Conservation (phyloP, 1,140 invertebrate genomes). For the Megalonaias nervosa region DNA sequence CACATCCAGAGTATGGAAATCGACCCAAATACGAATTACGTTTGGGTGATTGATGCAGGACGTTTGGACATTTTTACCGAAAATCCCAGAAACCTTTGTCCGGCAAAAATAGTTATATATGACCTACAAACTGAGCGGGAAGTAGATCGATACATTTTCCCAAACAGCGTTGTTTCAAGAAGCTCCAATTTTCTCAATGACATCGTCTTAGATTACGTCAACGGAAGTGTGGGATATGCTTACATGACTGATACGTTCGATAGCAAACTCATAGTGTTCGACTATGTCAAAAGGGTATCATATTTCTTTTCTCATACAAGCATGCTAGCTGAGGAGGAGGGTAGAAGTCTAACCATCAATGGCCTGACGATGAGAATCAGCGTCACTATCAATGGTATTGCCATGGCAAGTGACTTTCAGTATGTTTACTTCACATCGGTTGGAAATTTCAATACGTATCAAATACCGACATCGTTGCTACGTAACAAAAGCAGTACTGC, state of each 20-base stretch:
- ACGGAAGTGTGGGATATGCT: conserved; percentile 40
- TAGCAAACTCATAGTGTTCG: conserved; percentile 39
- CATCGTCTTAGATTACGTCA: conserved; percentile 48
- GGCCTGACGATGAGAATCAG: neutral
- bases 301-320: conserved; percentile 37
- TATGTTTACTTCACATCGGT: conserved; percentile 49
- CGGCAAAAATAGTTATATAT: conserved; percentile 45
- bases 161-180: conserved; percentile 35
- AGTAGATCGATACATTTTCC: conserved; percentile 33
- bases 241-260: conserved; percentile 49
- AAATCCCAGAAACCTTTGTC: conserved; percentile 31
- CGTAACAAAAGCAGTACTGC: neutral
- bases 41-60: conserved; percentile 54
- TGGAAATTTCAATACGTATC: conserved; percentile 24
- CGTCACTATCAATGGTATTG: conserved; percentile 47
- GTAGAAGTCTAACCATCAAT: conserved; percentile 2
- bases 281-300: conserved; percentile 26
- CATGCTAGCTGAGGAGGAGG: conserved; percentile 32
- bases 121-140: conserved; percentile 30
- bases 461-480: conserved; percentile 37
- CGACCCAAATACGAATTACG: conserved; percentile 50
- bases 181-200: conserved; percentile 48
- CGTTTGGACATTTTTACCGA: conserved; percentile 21
- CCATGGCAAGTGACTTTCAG: conserved; percentile 47
- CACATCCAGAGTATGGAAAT: conserved; percentile 58